Evolutionary conservation across 2,888 invertebrate genomes (phyloP).

Genomic region (Griposia aprilina): DNA sequence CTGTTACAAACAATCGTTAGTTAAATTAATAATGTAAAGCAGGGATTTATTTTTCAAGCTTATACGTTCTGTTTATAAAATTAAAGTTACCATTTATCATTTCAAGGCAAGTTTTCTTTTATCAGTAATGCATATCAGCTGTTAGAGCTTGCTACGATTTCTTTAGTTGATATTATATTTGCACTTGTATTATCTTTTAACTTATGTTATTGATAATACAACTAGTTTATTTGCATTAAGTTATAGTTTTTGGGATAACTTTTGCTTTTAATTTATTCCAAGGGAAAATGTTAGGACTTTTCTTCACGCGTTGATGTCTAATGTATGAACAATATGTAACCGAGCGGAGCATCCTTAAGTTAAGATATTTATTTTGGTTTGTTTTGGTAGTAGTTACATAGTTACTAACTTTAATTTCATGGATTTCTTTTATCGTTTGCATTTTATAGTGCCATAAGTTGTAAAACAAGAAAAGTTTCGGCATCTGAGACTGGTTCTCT

Average conservation of each 20-base stretch:
- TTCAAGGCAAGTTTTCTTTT: conserved; percentile 44
- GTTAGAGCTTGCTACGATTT: conserved; percentile 23
- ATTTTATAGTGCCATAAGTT: too few species aligned
- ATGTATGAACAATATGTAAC: conserved; percentile 65
- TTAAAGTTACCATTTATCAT: conserved; percentile 31
- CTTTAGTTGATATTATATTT: conserved; percentile 22
- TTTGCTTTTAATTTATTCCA: conserved; percentile 20
- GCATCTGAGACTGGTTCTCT: too few species aligned
- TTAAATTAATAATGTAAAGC: conserved; percentile 4
- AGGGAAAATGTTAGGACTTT: not conserved
- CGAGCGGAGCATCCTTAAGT: not conserved
- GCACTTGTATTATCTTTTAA: not conserved
- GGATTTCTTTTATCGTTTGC: not conserved
- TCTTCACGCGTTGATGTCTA: conserved; percentile 82
- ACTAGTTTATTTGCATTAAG: not conserved
- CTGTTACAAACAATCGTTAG: not conserved
- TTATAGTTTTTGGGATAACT: not conserved
- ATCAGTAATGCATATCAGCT: conserved; percentile 34
- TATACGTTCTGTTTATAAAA: conserved; percentile 2
- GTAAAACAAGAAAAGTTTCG: not conserved
- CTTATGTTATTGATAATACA: not conserved
- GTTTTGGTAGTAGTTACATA: not conserved
- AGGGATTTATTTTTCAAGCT: not conserved
- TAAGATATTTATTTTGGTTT: not conserved
- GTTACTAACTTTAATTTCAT: not conserved